Percentiles rank a stretch among this genome's conserved stretches.
Conservation (phyloP, 2,797 vertebrate species). For the Rhodeus uyekii region DNA sequence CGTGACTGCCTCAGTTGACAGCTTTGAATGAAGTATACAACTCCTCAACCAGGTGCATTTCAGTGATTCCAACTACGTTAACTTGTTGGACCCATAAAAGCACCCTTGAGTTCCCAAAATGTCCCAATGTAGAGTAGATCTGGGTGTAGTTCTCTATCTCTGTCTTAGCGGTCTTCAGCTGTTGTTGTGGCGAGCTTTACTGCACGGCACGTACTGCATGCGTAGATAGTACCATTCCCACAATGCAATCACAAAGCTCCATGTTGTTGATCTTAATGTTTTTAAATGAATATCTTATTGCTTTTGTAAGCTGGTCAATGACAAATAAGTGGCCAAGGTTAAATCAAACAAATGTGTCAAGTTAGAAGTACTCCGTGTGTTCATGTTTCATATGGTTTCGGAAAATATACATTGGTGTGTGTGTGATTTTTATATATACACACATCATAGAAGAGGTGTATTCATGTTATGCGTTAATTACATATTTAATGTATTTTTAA, state of each 20-base stretch:
- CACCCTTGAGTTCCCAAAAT: conserved; percentile 2
- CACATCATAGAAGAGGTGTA: neutral
- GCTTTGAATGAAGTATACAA: conserved; percentile 36
- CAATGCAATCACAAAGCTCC: conserved; percentile 23
- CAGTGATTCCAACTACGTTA: conserved; percentile 38
- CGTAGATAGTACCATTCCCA: conserved; percentile 49
- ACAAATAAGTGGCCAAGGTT: conserved; percentile 6
- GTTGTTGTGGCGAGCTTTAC: conserved; percentile 56
- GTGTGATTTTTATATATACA: too few species aligned
- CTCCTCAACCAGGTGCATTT: conserved; percentile 55
- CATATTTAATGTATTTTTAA: neutral
- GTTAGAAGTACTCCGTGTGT: neutral
- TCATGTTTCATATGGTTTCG: neutral
- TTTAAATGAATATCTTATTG: conserved; percentile 12
- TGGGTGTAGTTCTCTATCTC: conserved; percentile 9
- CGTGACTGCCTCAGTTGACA: conserved; percentile 46
- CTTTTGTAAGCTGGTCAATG: neutral
- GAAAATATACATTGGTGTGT: too few species aligned
- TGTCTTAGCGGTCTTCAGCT: conserved; percentile 43
- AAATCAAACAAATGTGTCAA: neutral
- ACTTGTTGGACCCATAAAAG: conserved; percentile 17
- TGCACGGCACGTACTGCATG: conserved; percentile 18
- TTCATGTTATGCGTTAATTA: neutral
- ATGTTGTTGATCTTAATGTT: conserved; percentile 18
- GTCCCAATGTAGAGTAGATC: conserved; percentile 15